Conservation (phyloP, 1,140 invertebrate genomes). For the Chrysomallon squamiferum region DNA sequence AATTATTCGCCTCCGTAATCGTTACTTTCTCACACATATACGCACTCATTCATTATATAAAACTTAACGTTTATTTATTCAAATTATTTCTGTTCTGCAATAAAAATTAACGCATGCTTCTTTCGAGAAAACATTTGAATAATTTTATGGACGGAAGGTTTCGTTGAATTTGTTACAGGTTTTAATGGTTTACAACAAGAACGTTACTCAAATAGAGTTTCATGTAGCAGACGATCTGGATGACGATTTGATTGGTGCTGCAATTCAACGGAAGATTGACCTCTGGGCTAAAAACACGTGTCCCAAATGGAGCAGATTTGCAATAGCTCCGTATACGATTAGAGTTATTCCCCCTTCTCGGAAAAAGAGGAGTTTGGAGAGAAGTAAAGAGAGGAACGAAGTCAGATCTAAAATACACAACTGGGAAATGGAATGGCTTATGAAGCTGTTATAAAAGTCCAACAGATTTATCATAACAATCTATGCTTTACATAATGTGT, state of each 20-base stretch:
- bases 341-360: conserved; percentile 4
- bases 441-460: conserved; percentile 11
- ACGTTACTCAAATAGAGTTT: conserved; percentile 17
- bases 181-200: conserved; percentile 33
- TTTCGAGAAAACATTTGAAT: too few relatives aligned
- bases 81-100: too few relatives aligned
- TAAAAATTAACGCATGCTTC: too few relatives aligned
- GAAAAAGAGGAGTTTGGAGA: conserved; percentile 21
- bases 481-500: too few relatives aligned
- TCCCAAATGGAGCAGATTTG: conserved; percentile 24
- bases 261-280: conserved; percentile 29
- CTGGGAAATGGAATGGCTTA: conserved; percentile 36
- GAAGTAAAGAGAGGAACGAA: conserved; percentile 22
- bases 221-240: conserved; percentile 11
- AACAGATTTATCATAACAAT: too few relatives aligned
- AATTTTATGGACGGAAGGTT: too few relatives aligned
- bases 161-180: conserved; percentile 30
- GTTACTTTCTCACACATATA: too few relatives aligned
- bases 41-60: too few relatives aligned
- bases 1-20: too few relatives aligned
- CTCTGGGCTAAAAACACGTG: conserved; percentile 25
- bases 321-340: conserved; percentile 23
- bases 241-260: conserved; percentile 10
- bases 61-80: too few relatives aligned
- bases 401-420: conserved; percentile 16